A percentile compares a stretch with the other conserved stretches of the same genome.
Conservation (phyloP, 2,113 vertebrate species). For the Menidia beryllina region DNA sequence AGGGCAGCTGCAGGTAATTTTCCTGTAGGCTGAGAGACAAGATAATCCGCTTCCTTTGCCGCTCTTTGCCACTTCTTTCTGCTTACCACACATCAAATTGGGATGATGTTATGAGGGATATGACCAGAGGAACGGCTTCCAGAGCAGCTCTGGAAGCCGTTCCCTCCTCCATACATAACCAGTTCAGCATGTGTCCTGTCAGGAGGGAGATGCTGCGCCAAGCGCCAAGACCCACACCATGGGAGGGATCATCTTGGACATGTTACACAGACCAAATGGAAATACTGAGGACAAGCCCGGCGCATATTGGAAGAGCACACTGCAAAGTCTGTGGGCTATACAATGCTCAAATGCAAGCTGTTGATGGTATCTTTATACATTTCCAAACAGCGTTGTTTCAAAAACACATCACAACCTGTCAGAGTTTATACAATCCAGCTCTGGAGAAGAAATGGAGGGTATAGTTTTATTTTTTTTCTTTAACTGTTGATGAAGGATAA, state of each 20-base stretch:
- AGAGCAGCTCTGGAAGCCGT: slow-evolving; percentile 40
- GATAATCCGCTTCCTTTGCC: slow-evolving; percentile 51
- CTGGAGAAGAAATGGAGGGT: slow-evolving; percentile 31
- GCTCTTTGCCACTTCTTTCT: slow-evolving; percentile 54
- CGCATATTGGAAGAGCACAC: neutral
- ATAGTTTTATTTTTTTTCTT: slow-evolving; percentile 22
- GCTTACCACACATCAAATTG: slow-evolving; percentile 46
- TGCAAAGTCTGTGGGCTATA: neutral
- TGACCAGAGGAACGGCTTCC: slow-evolving; percentile 42
- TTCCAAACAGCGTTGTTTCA: slow-evolving; percentile 46
- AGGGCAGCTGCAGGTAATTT: slow-evolving; percentile 72
- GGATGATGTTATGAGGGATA: slow-evolving; percentile 47
- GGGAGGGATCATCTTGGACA: slow-evolving; percentile 26
- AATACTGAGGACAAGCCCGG: slow-evolving; percentile 21
- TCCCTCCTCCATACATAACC: slow-evolving; percentile 52
- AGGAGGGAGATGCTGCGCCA: slow-evolving; percentile 22
- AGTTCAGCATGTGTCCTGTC: slow-evolving; percentile 58
- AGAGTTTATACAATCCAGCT: slow-evolving; percentile 40
- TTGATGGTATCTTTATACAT: slow-evolving; percentile 56
- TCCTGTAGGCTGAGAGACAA: slow-evolving; percentile 27
- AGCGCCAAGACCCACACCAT: slow-evolving; percentile 16
- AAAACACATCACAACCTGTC: slow-evolving; percentile 58
- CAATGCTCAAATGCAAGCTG: slow-evolving; percentile 25
- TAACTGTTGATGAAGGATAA: slow-evolving; percentile 45
- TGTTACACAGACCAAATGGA: slow-evolving; percentile 22